Evolutionary conservation across 2,888 invertebrate species (phyloP), one percentile per base, ranked within the genome.

Genomic region (Hoplodrina ambigua): DNA sequence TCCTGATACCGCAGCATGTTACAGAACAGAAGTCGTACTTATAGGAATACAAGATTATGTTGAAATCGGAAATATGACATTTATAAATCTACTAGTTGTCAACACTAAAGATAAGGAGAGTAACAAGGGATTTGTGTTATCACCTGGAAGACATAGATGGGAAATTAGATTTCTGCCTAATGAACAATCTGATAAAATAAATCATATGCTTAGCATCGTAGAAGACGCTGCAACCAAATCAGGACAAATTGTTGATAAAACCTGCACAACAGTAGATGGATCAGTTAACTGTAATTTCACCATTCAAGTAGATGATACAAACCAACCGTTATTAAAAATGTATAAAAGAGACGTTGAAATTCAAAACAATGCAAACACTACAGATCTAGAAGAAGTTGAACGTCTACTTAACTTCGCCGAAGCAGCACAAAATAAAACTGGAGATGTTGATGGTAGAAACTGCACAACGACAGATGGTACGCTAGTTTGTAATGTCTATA

Each of bases 141-240:
- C 11, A 55, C 63, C 73, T 20, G 63, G 74, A 4, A 33, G 49
- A n/a, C 54, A 71, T 30, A 73, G n/a, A 73, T 55, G 71, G 74
- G 55, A 63, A 44, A 13, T 71, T 0, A 73, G 20, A 13, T 33
- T 72, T 33, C 0, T 1, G 1, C 3, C n/a, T 4, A 72, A 15
- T 10, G 1, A 3, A 1, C 19, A 41, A 41, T 11, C 64, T 8
- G 3, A 50, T 1, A 55, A 73, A 49, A 63, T 17, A 3, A 8
- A 33, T 20, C 49, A 17, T 3, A 11, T 56, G 11, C 0, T 56
- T 5, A 2, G 17, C n/a, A 66, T 56, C 19, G 17, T 66, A 20
- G 33, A 33, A 50, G 15, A n/a, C 0, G n/a, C 10, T 17, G 74
- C 74, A 19, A 73, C 33, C 0, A 55, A 41, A 55, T 49, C 8